Percentiles rank a stretch among this genome's conserved stretches.
These are phyloP conservation scores for Bradypodion pumilum DNA, from an alignment of 2,797 vertebrate species.

Conservation along the genomic window DNA sequence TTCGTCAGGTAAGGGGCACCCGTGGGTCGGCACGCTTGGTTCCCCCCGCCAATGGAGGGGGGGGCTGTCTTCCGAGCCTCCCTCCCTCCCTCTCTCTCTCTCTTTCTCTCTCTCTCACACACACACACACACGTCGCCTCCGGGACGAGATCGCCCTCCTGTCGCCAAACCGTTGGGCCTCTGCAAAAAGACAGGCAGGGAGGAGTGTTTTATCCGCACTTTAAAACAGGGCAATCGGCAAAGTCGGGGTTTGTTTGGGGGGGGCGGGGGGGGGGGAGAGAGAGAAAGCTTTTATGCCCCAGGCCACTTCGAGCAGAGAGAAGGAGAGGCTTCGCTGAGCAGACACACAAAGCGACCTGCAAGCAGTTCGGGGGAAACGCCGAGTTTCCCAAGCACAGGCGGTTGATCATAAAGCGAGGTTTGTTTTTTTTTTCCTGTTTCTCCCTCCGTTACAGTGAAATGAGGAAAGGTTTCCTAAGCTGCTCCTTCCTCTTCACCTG, in stretches of 20 bases:
- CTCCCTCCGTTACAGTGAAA: neutral
- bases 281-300: neutral
- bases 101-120: neutral
- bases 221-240: neutral
- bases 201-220: too few relatives aligned
- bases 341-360: neutral
- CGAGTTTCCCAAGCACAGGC: neutral
- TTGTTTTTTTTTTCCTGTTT: too few relatives aligned
- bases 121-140: neutral
- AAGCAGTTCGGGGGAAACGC: neutral
- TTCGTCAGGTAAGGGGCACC: slow-evolving; percentile 88
- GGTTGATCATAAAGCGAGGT: neutral
- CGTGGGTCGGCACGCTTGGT: neutral
- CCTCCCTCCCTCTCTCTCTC: neutral
- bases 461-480: neutral
- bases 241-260: neutral
- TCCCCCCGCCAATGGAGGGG: neutral
- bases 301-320: neutral
- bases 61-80: too few relatives aligned
- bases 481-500: neutral
- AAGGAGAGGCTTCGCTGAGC: neutral
- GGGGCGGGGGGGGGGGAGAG: neutral
- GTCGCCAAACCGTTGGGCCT: neutral
- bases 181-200: too few relatives aligned
- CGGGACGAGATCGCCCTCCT: neutral